Percentiles rank a stretch among this genome's conserved stretches.
phyloP scores from a whole-genome alignment of 2,797 vertebrate species.

The Fundulus diaphanus region DNA sequence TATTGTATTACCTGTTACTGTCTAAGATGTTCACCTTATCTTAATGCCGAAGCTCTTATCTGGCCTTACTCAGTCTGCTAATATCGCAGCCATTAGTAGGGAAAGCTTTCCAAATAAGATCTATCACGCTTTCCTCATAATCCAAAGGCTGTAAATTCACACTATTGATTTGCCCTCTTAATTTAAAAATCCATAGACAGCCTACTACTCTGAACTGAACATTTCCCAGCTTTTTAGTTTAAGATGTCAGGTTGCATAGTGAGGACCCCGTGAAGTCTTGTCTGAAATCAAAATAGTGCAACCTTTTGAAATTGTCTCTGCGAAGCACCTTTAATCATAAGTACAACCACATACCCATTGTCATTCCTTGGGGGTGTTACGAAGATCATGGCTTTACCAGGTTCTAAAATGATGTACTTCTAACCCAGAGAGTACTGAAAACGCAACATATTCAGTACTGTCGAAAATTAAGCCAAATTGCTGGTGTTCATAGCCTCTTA shows the following conservation, averaged over 20 bases:
- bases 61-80: slow-evolving; percentile 33
- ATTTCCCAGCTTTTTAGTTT: slow-evolving; percentile 28
- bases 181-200: slow-evolving; percentile 24
- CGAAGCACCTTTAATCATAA: not conserved
- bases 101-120: slow-evolving; percentile 44
- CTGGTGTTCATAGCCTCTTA: not conserved
- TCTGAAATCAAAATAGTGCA: slow-evolving; percentile 47
- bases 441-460: too few species aligned
- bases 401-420: too few species aligned
- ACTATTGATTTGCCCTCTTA: slow-evolving; percentile 39
- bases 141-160: slow-evolving; percentile 21
- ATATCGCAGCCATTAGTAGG: slow-evolving; percentile 33
- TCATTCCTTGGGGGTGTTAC: too few species aligned
- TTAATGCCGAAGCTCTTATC: slow-evolving; percentile 67
- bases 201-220: not conserved
- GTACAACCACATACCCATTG: too few species aligned
- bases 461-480: too few species aligned
- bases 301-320: slow-evolving; percentile 9
- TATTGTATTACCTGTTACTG: slow-evolving; percentile 74
- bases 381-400: too few species aligned
- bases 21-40: slow-evolving; percentile 57
- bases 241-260: slow-evolving; percentile 26
- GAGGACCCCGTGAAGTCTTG: slow-evolving; percentile 17
- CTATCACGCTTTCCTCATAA: slow-evolving; percentile 32
- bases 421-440: too few species aligned